phyloP scores from a whole-genome alignment of 2,888 invertebrate genomes.

The Noctua janthe region DNA sequence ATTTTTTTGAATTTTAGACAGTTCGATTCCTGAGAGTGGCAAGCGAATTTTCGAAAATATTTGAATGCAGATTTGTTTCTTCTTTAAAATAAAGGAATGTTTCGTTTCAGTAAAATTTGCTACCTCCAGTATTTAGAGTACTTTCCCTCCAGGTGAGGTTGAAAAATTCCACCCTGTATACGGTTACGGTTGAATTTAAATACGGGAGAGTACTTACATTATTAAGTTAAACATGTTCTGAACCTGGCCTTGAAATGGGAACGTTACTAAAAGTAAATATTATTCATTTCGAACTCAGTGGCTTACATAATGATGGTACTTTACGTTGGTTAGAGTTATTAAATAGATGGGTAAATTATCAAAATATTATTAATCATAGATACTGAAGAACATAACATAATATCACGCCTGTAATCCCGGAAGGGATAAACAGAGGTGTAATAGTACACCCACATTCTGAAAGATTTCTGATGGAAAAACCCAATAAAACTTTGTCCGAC shows the following conservation, averaged over 20 bases:
- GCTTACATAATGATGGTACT: conserved; percentile 9
- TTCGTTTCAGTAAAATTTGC: too few species aligned
- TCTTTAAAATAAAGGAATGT: too few species aligned
- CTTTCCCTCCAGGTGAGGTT: too few species aligned
- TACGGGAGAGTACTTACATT: neutral
- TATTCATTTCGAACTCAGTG: neutral
- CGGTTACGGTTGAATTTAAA: neutral
- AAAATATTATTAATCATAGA: neutral
- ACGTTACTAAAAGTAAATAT: conserved; percentile 14
- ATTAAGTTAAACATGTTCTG: neutral
- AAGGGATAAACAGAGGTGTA: neutral
- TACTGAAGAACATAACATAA: neutral
- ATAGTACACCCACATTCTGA: neutral
- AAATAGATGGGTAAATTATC: neutral
- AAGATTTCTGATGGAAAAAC: neutral
- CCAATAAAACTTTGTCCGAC: neutral
- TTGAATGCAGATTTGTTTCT: too few species aligned
- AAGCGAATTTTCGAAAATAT: too few species aligned
- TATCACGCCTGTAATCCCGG: neutral
- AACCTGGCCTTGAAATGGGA: conserved; percentile 10
- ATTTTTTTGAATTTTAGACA: too few species aligned
- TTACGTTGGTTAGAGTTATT: neutral
- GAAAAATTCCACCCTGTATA: too few species aligned
- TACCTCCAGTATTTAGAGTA: too few species aligned
- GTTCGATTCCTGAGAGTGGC: too few species aligned